Percentiles rank a stretch among this genome's conserved stretches.
Conservation (phyloP, 2,113 vertebrate species). For the Odobenus rosmarus region DNA sequence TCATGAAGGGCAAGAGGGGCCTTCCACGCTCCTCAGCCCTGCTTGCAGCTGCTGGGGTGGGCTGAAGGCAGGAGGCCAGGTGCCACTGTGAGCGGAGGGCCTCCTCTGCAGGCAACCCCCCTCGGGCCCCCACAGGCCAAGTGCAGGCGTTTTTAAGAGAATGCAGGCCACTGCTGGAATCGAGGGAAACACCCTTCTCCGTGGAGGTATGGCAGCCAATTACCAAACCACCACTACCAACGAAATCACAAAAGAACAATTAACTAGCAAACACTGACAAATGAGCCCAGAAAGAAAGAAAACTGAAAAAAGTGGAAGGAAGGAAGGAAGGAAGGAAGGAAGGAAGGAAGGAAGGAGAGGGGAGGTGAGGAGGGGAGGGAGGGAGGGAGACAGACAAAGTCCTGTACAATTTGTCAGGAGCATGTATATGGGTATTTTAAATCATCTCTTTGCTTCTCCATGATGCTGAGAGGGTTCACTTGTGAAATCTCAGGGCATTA, state of each 20-base stretch:
- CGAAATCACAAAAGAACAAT: constrained; percentile 45
- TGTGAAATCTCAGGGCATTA: background rate
- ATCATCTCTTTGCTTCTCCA: background rate
- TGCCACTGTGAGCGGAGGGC: constrained; percentile 72
- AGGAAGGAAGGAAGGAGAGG: too few species aligned
- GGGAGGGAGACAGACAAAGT: accelerated
- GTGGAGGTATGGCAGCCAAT: constrained; percentile 29
- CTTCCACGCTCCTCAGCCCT: constrained; percentile 67
- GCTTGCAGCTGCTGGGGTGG: constrained; percentile 76
- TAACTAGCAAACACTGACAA: background rate
- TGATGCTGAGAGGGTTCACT: background rate
- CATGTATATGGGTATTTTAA: background rate
- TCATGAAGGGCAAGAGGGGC: constrained; percentile 71
- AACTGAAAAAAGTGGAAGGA: background rate
- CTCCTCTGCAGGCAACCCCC: background rate
- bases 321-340: background rate
- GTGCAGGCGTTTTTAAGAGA: background rate
- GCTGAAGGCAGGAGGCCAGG: constrained; percentile 58
- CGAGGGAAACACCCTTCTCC: constrained; percentile 15
- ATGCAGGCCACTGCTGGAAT: background rate
- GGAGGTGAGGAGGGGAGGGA: accelerated
- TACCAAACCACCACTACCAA: constrained; percentile 2
- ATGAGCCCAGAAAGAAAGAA: background rate
- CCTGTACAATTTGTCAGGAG: background rate
- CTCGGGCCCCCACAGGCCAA: background rate